phyloP scores from a whole-genome alignment of 1,140 invertebrate genomes.

The Teleopsis dalmanni region DNA sequence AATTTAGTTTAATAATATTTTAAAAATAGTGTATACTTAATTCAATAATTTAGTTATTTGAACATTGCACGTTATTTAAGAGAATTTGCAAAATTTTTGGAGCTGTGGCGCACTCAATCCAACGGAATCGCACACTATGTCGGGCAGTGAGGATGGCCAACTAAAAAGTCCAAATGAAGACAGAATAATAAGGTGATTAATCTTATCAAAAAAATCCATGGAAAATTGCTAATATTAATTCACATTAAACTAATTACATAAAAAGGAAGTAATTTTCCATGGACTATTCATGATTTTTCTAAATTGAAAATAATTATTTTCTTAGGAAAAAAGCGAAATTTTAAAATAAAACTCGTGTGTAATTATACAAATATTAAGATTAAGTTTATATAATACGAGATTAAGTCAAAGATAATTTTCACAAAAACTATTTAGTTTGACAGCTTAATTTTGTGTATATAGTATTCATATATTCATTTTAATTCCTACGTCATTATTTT shows the following conservation, averaged over 20 bases:
- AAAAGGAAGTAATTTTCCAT: constrained; percentile 13
- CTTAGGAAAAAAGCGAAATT: constrained; percentile 7
- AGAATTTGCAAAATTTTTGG: too few relatives aligned
- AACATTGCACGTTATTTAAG: too few relatives aligned
- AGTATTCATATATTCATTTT: too few relatives aligned
- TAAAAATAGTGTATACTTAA: too few relatives aligned
- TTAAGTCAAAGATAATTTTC: background rate
- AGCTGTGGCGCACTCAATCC: too few relatives aligned
- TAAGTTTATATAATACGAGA: background rate
- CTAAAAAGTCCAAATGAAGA: constrained; percentile 34
- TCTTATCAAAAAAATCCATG: constrained; percentile 12
- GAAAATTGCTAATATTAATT: constrained; percentile 6
- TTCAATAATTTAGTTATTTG: too few relatives aligned
- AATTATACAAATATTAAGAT: background rate
- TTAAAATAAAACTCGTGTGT: constrained; percentile 1
- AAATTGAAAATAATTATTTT: constrained; percentile 8
- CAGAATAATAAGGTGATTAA: constrained; percentile 39
- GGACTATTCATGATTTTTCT: constrained; percentile 5
- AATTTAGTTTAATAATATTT: too few relatives aligned
- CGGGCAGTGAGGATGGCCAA: constrained; percentile 42
- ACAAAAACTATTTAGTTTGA: constrained; percentile 2
- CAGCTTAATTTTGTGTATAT: too few relatives aligned
- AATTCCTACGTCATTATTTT: too few relatives aligned
- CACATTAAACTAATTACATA: background rate
- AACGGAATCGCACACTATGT: constrained; percentile 32